Percentiles rank a stretch among this genome's conserved stretches.
Conservation (phyloP, 2,888 invertebrate genomes). For the Hypolimnas misippus region DNA sequence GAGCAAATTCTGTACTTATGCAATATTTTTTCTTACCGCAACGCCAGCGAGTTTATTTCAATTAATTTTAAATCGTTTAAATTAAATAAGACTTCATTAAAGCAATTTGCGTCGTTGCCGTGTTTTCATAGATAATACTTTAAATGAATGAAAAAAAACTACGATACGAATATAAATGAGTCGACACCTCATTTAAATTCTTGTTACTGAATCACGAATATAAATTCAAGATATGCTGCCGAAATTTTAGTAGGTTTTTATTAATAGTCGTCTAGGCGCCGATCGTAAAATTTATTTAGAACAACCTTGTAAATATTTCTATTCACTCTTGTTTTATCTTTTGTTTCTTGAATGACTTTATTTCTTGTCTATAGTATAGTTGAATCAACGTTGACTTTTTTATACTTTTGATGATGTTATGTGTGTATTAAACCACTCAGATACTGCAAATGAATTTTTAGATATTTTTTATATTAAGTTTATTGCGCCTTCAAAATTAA, state of each 20-base stretch:
- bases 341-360: background rate
- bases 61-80: constrained; percentile 10
- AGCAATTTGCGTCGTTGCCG: constrained; percentile 1
- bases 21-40: background rate
- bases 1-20: background rate
- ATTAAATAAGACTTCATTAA: constrained; percentile 10
- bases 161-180: background rate
- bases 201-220: background rate
- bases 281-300: constrained; percentile 14
- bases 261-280: constrained; percentile 11
- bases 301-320: constrained; percentile 15
- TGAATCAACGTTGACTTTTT: background rate
- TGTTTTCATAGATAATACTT: background rate
- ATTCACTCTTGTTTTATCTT: background rate
- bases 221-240: background rate
- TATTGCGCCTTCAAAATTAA: too few relatives aligned
- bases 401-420: too few relatives aligned
- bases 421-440: too few relatives aligned
- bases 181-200: constrained; percentile 1
- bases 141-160: background rate
- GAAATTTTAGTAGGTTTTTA: background rate
- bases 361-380: background rate
- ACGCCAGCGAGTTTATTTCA: background rate
- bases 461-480: too few relatives aligned
- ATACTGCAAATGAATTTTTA: too few relatives aligned